Evolutionary conservation across 2,113 vertebrate species (phyloP), one percentile per base, ranked within the genome.

Genomic region (Bufo bufo): DNA sequence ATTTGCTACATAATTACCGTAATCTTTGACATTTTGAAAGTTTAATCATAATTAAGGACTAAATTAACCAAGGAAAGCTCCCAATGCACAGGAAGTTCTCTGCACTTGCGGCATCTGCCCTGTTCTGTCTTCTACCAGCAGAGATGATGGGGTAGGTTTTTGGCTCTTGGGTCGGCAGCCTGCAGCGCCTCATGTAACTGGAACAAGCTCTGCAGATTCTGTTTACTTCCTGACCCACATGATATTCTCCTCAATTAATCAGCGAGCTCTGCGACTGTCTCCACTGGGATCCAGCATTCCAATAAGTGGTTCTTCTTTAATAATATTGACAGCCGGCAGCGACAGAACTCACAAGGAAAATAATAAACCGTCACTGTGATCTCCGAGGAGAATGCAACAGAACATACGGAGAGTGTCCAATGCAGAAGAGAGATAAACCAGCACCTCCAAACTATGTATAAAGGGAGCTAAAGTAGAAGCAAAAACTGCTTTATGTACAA

Each of bases 281-380:
- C 85, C 50, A 2, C 2, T 23, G 85, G 77, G 85, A 49, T 72
- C 65, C 45, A 77, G 17, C 58, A 52, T 77, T 23, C 85, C 65
- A 77, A 79, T 66, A 86, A 79, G 20, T 56, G 49, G 13, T 12
- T 20, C 79, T 20, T 50, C n/a, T 2, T 69, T 78, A 74, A 56
- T 56, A 86, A 79, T 69, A 86, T n/a, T 86, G 77, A 79, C 75
- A 86, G 85, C 85, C 47, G 54, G 58, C 13, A 56, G 74, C 72
- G 20, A 65, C 45, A 66, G 20, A n/a, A 11, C 49, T 59, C 74
- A 23, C 74, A 17, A n/a, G 45, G 75, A 23, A 79, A 43, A 80
- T 80, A 87, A 80, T 87, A 87, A 82, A 56, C 20, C 19, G 14
- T 14, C 7, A 10, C 78, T 23, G 13, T 17, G 50, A 23, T 33